A percentile compares a stretch with the other conserved stretches of the same genome.
Conservation (phyloP, 2,888 invertebrate genomes). For the Cryptophagus acutangulus region DNA sequence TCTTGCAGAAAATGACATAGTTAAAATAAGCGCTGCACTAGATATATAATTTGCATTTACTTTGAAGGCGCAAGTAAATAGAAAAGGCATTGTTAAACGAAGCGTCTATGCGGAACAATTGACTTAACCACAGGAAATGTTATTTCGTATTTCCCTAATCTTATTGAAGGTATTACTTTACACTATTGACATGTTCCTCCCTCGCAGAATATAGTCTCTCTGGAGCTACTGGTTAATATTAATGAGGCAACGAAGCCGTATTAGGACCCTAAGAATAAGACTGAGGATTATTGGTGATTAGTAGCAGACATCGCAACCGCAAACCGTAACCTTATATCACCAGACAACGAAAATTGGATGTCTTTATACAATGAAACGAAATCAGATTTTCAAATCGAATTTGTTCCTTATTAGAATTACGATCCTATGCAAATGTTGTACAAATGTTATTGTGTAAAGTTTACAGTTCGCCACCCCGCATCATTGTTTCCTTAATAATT, state of each 20-base stretch:
- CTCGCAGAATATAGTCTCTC: too few species aligned
- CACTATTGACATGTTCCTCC: constrained; percentile 39
- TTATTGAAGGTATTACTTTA: constrained; percentile 39
- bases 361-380: constrained; percentile 9
- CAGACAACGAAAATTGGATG: constrained; percentile 16
- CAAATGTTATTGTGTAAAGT: too few species aligned
- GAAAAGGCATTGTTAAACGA: constrained; percentile 33
- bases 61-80: constrained; percentile 21
- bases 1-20: too few species aligned
- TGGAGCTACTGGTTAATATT: constrained; percentile 39
- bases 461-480: too few species aligned
- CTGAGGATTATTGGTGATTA: constrained; percentile 41
- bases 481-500: too few species aligned
- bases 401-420: constrained; percentile 8
- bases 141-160: constrained; percentile 41
- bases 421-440: too few species aligned
- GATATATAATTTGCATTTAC: constrained; percentile 29
- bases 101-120: constrained; percentile 38
- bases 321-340: constrained; percentile 21
- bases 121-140: constrained; percentile 38
- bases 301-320: constrained; percentile 35
- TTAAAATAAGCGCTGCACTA: too few species aligned
- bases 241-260: constrained; percentile 40
- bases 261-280: constrained; percentile 37
- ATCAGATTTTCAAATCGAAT: constrained; percentile 13